Evolutionary conservation across 1,140 invertebrate species (phyloP).

Genomic region (Leptinotarsa undecemlineata): DNA sequence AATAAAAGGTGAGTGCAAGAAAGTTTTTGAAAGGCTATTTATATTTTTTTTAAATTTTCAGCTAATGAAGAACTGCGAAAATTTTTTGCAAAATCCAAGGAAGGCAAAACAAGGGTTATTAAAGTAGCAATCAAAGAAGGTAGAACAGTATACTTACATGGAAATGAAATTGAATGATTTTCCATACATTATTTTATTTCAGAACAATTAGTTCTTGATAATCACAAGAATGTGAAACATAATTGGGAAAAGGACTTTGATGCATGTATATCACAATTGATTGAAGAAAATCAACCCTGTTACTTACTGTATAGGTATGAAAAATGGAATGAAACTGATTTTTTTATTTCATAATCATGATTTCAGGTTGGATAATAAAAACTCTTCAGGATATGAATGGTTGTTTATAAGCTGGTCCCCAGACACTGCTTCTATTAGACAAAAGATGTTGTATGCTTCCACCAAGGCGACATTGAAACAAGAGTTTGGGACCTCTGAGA

Average conservation of each 20-base stretch:
- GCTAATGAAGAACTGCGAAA: conserved; percentile 81
- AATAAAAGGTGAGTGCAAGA: conserved; percentile 64
- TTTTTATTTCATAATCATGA: conserved; percentile 23
- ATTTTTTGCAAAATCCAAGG: conserved; percentile 80
- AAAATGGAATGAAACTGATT: background rate
- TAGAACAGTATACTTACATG: conserved; percentile 51
- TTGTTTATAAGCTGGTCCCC: conserved; percentile 93
- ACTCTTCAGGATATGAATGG: conserved; percentile 88
- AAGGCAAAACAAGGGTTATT: conserved; percentile 77
- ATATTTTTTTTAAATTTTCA: conserved; percentile 57
- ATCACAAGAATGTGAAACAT: conserved; percentile 67
- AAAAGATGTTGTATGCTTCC: conserved; percentile 99
- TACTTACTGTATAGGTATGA: conserved; percentile 82
- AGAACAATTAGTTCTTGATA: conserved; percentile 79
- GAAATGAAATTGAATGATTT: conserved; percentile 23
- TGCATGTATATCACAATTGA: conserved; percentile 72
- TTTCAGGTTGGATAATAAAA: conserved; percentile 76
- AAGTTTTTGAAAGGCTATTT: conserved; percentile 24
- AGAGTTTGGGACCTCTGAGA: conserved; percentile 89
- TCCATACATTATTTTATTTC: conserved; percentile 34
- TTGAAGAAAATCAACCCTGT: conserved; percentile 88
- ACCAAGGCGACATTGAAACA: conserved; percentile 97
- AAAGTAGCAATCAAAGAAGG: conserved; percentile 88
- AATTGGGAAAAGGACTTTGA: conserved; percentile 91
- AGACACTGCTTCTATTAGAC: conserved; percentile 83